phyloP scores from a whole-genome alignment of 2,797 vertebrate species.

The Sebastes taczanowskii region DNA sequence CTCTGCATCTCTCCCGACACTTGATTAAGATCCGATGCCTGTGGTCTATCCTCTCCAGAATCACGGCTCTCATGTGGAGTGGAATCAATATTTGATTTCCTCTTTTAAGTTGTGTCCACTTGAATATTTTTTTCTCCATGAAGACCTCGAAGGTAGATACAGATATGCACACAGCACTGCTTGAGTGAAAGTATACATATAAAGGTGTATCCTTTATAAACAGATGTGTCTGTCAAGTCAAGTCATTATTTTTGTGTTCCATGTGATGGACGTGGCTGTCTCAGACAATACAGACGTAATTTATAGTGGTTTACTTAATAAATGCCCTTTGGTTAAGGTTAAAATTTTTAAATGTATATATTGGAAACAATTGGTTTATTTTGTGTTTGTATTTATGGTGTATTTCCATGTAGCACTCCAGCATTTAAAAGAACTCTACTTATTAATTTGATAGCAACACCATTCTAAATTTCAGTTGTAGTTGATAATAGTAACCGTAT shows the following conservation, averaged over 20 bases:
- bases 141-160: slow-evolving; percentile 5
- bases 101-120: slow-evolving; percentile 50
- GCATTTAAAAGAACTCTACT: neutral
- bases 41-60: slow-evolving; percentile 67
- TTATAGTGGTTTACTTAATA: neutral
- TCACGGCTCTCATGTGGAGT: slow-evolving; percentile 52
- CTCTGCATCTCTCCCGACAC: slow-evolving; percentile 73
- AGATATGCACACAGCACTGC: slow-evolving; percentile 8
- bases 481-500: neutral
- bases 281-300: neutral
- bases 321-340: neutral
- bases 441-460: neutral
- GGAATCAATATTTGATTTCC: slow-evolving; percentile 71
- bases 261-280: neutral
- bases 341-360: neutral
- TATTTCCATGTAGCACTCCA: neutral
- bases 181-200: neutral
- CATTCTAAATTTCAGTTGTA: neutral
- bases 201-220: slow-evolving; percentile 7
- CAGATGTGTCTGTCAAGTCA: neutral
- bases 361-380: neutral
- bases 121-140: slow-evolving; percentile 25
- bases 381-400: neutral
- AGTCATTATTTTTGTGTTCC: neutral
- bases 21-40: slow-evolving; percentile 68